These are phyloP conservation scores for Wasmannia auropunctata DNA, from an alignment of 1,140 invertebrate genomes.

Conservation along the genomic window DNA sequence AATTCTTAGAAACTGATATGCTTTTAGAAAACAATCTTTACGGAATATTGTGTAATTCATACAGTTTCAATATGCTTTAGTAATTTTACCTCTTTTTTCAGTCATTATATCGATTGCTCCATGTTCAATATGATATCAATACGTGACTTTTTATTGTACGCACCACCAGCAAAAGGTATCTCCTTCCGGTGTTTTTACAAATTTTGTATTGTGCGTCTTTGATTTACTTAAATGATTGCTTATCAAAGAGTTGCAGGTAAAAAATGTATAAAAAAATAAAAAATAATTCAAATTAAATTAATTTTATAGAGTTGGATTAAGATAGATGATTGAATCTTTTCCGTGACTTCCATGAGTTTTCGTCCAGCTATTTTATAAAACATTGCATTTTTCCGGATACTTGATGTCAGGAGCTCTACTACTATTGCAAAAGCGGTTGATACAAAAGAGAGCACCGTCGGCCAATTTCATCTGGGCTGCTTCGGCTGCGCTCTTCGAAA, in stretches of 20 bases:
- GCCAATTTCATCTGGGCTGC: conserved; percentile 56
- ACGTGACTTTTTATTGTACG: conserved; percentile 69
- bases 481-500: conserved; percentile 75
- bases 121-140: conserved; percentile 75
- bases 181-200: conserved; percentile 73
- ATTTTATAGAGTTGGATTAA: neutral
- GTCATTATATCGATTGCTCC: conserved; percentile 69
- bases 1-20: conserved; percentile 23
- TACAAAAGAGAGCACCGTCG: conserved; percentile 29
- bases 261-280: neutral
- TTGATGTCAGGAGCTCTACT: neutral
- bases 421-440: conserved; percentile 3
- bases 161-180: conserved; percentile 63
- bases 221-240: conserved; percentile 60
- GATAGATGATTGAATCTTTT: neutral
- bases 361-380: neutral
- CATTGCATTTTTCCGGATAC: conserved; percentile 11
- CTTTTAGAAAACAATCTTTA: conserved; percentile 24
- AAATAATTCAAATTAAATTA: neutral
- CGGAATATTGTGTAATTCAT: conserved; percentile 24
- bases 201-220: conserved; percentile 44
- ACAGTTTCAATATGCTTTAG: conserved; percentile 20
- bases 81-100: conserved; percentile 54
- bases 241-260: conserved; percentile 56
- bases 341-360: neutral